Conservation (phyloP, 2,888 invertebrate species). For the Spodoptera littoralis region DNA sequence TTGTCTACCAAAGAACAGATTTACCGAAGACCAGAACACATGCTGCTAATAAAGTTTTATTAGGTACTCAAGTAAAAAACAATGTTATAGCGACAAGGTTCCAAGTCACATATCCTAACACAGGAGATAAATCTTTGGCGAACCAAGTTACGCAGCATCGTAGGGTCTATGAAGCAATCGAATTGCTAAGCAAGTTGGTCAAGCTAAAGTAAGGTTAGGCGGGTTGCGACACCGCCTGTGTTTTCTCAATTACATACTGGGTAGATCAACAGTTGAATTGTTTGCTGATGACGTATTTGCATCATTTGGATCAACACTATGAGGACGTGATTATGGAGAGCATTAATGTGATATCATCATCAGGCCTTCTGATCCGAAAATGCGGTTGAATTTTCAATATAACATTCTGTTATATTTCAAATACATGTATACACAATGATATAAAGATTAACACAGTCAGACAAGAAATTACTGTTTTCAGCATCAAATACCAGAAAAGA, state of each 20-base stretch:
- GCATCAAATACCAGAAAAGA: too few relatives aligned
- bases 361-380: too few relatives aligned
- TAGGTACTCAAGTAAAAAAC: neutral
- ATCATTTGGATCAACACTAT: slow-evolving; percentile 14
- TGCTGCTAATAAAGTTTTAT: too few relatives aligned
- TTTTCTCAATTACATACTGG: slow-evolving; percentile 49
- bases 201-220: slow-evolving; percentile 45
- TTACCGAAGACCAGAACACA: too few relatives aligned
- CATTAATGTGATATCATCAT: neutral
- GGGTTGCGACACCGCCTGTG: slow-evolving; percentile 48
- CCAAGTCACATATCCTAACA: slow-evolving; percentile 22
- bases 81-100: slow-evolving; percentile 3
- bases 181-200: slow-evolving; percentile 50
- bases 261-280: slow-evolving; percentile 46
- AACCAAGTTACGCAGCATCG: slow-evolving; percentile 27
- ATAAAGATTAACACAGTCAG: too few relatives aligned
- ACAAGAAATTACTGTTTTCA: too few relatives aligned
- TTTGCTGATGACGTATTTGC: slow-evolving; percentile 33
- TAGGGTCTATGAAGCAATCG: slow-evolving; percentile 52
- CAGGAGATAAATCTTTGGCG: slow-evolving; percentile 39
- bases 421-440: too few relatives aligned
- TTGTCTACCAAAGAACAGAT: too few relatives aligned
- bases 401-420: too few relatives aligned
- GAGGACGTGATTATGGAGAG: neutral
- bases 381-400: too few relatives aligned